Base-by-base conservation (phyloP, 37 sponge, comb jelly and placozoan species). In the Halichondria panicea region DNA sequence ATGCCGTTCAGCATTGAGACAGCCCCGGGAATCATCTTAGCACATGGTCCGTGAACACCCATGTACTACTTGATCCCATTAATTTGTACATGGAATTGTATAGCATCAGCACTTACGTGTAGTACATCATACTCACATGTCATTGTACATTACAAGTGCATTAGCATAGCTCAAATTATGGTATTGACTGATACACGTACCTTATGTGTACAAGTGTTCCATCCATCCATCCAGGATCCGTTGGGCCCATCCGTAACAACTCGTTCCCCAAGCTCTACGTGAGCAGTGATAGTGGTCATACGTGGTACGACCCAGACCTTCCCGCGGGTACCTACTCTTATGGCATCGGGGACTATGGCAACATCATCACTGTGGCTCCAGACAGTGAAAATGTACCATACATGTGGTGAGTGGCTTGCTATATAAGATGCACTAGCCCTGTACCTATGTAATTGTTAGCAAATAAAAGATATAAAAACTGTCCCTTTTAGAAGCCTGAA, bases 311-410 rank as follows among this genome's bases (percentile, higher is more conserved):
- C 44, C 59, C 60, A 0, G 71, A 60, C 0, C n/a, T 72, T 12
- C 67, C 75, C 8, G 50, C 42, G 9, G 90, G 90, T 0, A 52
- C 43, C 22, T 89, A 79, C 68, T 40, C 55, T 0, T 89, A 79
- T 79, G 84, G 76, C 7, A 84, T 89, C 3, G 73, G 75, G 74
- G 85, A 89, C 58, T 84, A 89, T 75, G 90, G 90, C 22, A 89
- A 84, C 56, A 67, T 84, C 52, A 75, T 83, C 19, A 70, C 59
- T 40, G 60, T 75, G 22, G 70, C 70, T 3, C 70, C 76, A 3
- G 70, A 75, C 59, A 4, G 34, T 1, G 48, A 64, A 21, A 33
- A 42, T 31, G 55, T 66, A 41, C 44, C 52, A 48, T n/a, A 25
- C 43, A 64, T 75, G 12, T 83, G 84, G 84, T 83, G 31, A 44